These are phyloP conservation scores for Diacarnus erythraeanus DNA, from an alignment of 37 sponge, comb jelly and placozoan species.

Conservation along the genomic window DNA sequence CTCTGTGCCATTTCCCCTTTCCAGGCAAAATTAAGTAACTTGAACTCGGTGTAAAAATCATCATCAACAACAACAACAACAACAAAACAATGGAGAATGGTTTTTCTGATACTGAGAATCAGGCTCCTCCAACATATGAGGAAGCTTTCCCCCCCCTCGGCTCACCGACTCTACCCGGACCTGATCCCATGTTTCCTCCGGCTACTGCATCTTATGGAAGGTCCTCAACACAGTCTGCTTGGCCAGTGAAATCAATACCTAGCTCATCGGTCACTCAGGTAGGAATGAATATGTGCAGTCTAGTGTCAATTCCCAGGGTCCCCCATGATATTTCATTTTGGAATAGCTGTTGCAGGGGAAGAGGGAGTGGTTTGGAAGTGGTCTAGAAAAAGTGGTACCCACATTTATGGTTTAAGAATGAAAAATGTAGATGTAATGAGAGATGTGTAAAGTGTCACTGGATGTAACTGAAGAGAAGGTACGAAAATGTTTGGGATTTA, in stretches of 20 bases:
- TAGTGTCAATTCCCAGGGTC: background rate
- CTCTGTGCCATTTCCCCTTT: background rate
- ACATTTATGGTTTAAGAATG: too few relatives aligned
- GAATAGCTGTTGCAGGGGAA: too few relatives aligned
- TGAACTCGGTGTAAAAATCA: background rate
- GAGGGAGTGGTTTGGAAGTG: too few relatives aligned
- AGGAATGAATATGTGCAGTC: background rate
- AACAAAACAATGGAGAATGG: conserved; percentile 40
- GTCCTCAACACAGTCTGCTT: conserved; percentile 23
- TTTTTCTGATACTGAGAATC: background rate
- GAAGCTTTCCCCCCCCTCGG: conserved; percentile 90
- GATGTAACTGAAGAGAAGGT: too few relatives aligned
- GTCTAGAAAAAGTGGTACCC: too few relatives aligned
- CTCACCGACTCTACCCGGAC: background rate
- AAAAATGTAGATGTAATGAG: too few relatives aligned
- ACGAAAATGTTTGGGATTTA: too few relatives aligned
- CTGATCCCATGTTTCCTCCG: conserved; percentile 3
- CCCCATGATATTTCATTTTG: background rate
- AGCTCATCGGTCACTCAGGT: conserved; percentile 81
- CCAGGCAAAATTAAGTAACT: background rate
- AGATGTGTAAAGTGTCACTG: too few relatives aligned
- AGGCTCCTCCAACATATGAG: conserved; percentile 62
- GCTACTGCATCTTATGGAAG: background rate
- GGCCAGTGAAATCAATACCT: conserved; percentile 69
- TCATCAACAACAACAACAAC: background rate